phyloP scores from a whole-genome alignment of 1,140 invertebrate species.

The Drosophila sproati region DNA sequence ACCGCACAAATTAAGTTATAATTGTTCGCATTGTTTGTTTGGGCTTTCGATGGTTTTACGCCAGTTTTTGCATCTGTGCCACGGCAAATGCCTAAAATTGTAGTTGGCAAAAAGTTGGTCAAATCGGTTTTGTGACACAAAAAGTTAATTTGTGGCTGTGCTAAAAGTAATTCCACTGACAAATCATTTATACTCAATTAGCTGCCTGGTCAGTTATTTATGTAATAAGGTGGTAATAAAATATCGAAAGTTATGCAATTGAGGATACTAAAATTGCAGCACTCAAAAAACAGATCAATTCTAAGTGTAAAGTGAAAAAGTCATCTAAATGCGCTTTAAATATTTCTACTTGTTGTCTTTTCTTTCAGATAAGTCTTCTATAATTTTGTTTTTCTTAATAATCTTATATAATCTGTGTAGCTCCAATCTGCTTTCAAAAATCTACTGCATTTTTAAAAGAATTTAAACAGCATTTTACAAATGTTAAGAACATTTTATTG shows the following conservation, averaged over 20 bases:
- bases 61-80: conserved; percentile 54
- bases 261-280: not conserved
- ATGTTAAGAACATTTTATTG: too few relatives aligned
- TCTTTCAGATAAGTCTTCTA: too few relatives aligned
- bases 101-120: conserved; percentile 38
- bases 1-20: conserved; percentile 82
- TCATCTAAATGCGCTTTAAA: too few relatives aligned
- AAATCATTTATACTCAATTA: conserved; percentile 6
- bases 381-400: too few relatives aligned
- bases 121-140: conserved; percentile 10
- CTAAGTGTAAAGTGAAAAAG: too few relatives aligned
- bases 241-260: not conserved
- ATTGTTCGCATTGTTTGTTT: conserved; percentile 73
- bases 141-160: conserved; percentile 28
- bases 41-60: conserved; percentile 41
- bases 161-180: conserved; percentile 4
- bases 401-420: too few relatives aligned
- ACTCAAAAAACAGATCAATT: too few relatives aligned
- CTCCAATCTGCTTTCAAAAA: too few relatives aligned
- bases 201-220: not conserved
- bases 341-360: too few relatives aligned
- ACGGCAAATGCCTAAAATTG: conserved; percentile 16
- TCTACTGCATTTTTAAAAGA: too few relatives aligned
- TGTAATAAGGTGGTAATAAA: not conserved
- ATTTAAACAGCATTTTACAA: too few relatives aligned